A percentile compares a stretch with the other conserved stretches of the same genome.
Evolutionary conservation across 2,113 vertebrate species (phyloP).

Genomic region (Rhynchomys soricoides): DNA sequence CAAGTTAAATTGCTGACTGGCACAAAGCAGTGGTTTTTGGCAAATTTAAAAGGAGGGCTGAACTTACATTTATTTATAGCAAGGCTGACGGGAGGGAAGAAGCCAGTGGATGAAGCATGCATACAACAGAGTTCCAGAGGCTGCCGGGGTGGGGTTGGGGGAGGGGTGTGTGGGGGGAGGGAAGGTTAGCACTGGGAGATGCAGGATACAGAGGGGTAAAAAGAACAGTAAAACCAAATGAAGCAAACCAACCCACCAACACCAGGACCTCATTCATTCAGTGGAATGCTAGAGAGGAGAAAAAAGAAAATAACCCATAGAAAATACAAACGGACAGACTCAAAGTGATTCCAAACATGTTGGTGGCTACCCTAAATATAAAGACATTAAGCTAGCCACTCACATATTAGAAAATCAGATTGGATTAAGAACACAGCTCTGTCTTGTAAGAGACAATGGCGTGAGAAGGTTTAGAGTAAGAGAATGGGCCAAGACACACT

Average conservation of each 20-base stretch:
- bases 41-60: conserved; percentile 41
- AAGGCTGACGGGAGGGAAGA: background rate
- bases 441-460: conserved; percentile 3
- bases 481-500: background rate
- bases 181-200: background rate
- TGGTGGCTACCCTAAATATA: background rate
- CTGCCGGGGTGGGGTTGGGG: background rate
- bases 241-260: background rate
- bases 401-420: background rate
- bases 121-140: background rate
- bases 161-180: background rate
- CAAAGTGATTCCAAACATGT: conserved; percentile 2
- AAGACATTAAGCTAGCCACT: conserved; percentile 12
- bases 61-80: background rate
- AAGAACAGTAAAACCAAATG: background rate
- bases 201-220: background rate
- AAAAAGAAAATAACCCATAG: background rate
- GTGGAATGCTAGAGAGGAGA: background rate
- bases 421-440: background rate
- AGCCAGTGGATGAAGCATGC: background rate
- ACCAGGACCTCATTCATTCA: background rate
- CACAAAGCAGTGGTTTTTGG: background rate
- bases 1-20: conserved; percentile 17
- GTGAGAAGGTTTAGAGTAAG: background rate
- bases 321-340: conserved; percentile 22